phyloP scores from a whole-genome alignment of 2,113 vertebrate genomes.

The Lagopus muta region DNA sequence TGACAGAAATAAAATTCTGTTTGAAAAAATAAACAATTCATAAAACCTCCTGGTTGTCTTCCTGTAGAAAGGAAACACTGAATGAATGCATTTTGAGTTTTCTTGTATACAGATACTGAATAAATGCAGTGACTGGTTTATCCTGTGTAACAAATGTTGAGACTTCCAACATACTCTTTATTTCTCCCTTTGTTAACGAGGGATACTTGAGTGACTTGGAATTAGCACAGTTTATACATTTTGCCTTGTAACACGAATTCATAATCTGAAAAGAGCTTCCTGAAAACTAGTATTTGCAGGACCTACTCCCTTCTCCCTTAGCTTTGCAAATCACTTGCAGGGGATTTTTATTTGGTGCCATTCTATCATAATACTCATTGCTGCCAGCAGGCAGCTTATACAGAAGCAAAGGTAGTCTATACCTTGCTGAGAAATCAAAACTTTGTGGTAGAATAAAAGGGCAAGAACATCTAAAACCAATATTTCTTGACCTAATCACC shows the following conservation, averaged over 20 bases:
- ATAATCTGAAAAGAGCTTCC: not conserved
- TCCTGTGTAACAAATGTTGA: not conserved
- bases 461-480: not conserved
- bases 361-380: too few species aligned
- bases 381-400: too few species aligned
- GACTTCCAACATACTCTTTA: not conserved
- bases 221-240: not conserved
- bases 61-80: not conserved
- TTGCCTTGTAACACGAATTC: not conserved
- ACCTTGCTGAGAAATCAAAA: not conserved
- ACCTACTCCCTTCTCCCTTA: not conserved
- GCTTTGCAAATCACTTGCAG: not conserved
- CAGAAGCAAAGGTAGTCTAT: too few species aligned
- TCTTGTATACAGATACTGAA: not conserved
- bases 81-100: not conserved
- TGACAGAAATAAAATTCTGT: not conserved
- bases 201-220: not conserved
- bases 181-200: not conserved
- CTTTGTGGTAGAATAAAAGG: not conserved
- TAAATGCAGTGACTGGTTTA: not conserved
- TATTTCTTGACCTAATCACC: not conserved
- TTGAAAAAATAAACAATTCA: not conserved
- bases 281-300: not conserved
- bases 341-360: too few species aligned
- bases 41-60: not conserved